A percentile compares a stretch with the other conserved stretches of the same genome.
Conservation (phyloP, 1,140 invertebrate species). For the Nebria ingens region DNA sequence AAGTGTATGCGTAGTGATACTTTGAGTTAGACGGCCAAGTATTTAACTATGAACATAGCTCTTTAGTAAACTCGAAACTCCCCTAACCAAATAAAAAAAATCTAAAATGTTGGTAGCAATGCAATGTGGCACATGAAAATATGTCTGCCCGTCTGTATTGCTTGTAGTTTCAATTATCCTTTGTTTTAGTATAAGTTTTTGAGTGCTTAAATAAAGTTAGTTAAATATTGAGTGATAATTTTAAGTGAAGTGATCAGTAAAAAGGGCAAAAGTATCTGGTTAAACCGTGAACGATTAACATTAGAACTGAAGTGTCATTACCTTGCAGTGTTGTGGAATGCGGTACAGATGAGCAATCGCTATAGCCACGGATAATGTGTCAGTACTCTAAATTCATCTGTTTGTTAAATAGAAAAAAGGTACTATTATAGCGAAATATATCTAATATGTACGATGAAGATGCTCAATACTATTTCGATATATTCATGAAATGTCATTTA, state of each 20-base stretch:
- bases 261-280: background rate
- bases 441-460: no score
- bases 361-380: background rate
- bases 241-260: background rate
- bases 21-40: no score
- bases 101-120: background rate
- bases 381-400: background rate
- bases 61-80: no score
- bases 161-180: slow-evolving; percentile 8
- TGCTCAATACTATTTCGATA: no score
- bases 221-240: background rate
- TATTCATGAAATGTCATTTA: background rate
- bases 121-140: slow-evolving; percentile 8
- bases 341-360: slow-evolving; percentile 3
- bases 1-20: no score
- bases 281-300: background rate
- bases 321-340: slow-evolving; percentile 8
- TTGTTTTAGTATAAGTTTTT: slow-evolving; percentile 1
- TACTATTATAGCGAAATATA: background rate
- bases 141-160: slow-evolving; percentile 5
- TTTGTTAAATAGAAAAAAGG: background rate
- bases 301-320: slow-evolving; percentile 5
- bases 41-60: no score
- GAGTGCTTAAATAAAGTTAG: background rate
- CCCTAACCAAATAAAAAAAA: no score